Base-by-base conservation (phyloP, 2,113 vertebrate species). In the Puffinus mauretanicus region DNA sequence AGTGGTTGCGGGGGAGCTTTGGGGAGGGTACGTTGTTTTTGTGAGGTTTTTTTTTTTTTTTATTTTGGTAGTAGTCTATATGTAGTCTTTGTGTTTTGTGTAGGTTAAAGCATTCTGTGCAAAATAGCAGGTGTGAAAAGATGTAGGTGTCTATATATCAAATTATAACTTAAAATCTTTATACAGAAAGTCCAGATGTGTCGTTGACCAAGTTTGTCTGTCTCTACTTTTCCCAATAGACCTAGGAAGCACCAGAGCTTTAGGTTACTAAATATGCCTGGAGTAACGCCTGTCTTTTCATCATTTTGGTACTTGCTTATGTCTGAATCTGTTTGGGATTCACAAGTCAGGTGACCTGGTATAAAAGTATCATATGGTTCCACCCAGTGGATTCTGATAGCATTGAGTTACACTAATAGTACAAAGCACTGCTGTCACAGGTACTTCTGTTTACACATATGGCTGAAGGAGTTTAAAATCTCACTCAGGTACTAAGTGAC, bases 11-110 rank as follows among this genome's bases (percentile, higher is more conserved):
- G 16, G 16, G 19, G 30, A 4, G 3, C 24, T 61, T 81, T 75
- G 16, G 6, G 6, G 25, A 58, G 25, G 2, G 7, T 40, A 22
- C 0, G 0, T 42, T 62, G 13, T 0, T 70, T 70, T 44, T 66
- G 17, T 51, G n/a, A 1, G 3, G 5, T 22, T 36, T 36, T 11
- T 44, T 9, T 49, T 20, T 72, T 20, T 21, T 61, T 14, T 72
- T 52, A 8, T 75, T 88, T 82, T 79, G 13, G 7, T 82, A 24
- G 24, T 62, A 83, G 42, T 20, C 21, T 82, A 7, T 5, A 7
- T 42, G 7, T 30, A 21, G 8, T 25, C 18, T 75, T 47, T 66
- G 6, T 54, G 21, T 15, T 84, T 61, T 69, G 3, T 47, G 25
- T 64, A 54, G 5, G 21, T 60, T 80, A 42, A 82, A 64, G 18